These are phyloP conservation scores for Crenichthys baileyi DNA, from an alignment of 2,797 vertebrate species.

Conservation along the genomic window DNA sequence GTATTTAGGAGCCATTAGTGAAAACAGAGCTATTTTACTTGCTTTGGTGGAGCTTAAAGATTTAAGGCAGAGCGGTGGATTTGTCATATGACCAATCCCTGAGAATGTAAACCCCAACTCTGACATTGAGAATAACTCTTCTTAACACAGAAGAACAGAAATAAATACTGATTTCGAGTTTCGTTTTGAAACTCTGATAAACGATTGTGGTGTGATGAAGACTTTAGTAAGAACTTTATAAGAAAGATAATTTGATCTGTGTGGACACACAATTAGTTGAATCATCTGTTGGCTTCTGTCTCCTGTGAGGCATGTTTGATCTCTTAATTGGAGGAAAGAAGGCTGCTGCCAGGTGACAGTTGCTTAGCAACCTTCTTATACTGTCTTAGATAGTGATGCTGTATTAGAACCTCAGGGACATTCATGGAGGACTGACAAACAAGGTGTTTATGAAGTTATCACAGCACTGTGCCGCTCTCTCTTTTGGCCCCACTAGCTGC, in stretches of 20 bases:
- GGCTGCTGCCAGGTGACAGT: conserved; percentile 68
- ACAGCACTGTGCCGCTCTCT: conserved; percentile 18
- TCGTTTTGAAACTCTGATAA: background rate
- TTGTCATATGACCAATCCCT: background rate
- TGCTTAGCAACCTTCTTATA: conserved; percentile 79
- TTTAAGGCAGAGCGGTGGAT: background rate
- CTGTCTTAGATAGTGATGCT: conserved; percentile 33
- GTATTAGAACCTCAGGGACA: conserved; percentile 39
- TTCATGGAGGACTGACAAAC: conserved; percentile 49
- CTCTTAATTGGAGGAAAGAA: conserved; percentile 64
- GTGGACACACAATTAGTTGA: conserved; percentile 59
- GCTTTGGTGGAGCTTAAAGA: background rate
- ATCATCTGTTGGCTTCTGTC: conserved; percentile 49
- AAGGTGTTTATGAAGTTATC: conserved; percentile 33
- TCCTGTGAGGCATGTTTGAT: conserved; percentile 46
- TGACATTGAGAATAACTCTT: background rate
- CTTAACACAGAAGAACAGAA: background rate
- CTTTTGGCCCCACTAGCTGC: conserved; percentile 8
- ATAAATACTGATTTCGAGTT: background rate
- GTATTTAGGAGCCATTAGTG: background rate
- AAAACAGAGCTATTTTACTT: background rate
- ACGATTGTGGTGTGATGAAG: background rate
- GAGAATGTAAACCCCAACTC: background rate
- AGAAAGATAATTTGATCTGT: conserved; percentile 40
- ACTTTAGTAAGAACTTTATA: conserved; percentile 16